These are phyloP conservation scores for Chamaetylas fuelleborni DNA, from an alignment of 2,113 vertebrate species.

Conservation along the genomic window DNA sequence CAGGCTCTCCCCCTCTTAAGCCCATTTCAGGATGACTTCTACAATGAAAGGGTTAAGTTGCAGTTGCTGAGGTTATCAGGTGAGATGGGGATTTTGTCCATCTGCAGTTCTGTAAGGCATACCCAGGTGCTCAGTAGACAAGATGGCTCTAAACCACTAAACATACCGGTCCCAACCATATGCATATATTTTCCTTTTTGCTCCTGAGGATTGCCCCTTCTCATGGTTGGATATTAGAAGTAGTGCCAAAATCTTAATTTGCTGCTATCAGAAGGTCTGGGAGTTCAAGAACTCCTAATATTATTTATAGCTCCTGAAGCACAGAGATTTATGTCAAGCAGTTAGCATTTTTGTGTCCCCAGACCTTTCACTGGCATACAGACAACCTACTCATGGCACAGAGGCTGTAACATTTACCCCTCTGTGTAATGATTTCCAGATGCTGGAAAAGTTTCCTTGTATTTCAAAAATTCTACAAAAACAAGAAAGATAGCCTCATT, in stretches of 20 bases:
- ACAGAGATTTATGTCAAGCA: background rate
- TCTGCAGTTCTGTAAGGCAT: background rate
- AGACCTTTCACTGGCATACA: background rate
- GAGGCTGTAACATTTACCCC: background rate
- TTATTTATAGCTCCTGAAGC: background rate
- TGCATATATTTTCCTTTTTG: background rate
- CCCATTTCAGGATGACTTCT: background rate
- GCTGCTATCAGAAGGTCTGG: background rate
- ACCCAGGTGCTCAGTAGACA: background rate
- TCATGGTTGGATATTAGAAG: background rate
- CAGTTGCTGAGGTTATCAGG: background rate
- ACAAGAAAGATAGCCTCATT: background rate
- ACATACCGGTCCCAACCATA: rapidly evolving
- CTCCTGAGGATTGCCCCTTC: background rate
- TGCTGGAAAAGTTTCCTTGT: background rate
- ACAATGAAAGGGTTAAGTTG: background rate
- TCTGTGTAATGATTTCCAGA: background rate
- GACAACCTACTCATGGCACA: background rate
- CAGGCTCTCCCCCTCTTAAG: background rate
- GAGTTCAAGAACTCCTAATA: background rate
- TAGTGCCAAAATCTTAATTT: background rate
- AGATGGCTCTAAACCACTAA: background rate
- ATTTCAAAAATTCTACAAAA: background rate
- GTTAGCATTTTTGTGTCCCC: background rate
- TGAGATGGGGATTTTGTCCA: background rate